Evolutionary conservation across 2,113 vertebrate species (phyloP).

Genomic region (Azemiops feae): DNA sequence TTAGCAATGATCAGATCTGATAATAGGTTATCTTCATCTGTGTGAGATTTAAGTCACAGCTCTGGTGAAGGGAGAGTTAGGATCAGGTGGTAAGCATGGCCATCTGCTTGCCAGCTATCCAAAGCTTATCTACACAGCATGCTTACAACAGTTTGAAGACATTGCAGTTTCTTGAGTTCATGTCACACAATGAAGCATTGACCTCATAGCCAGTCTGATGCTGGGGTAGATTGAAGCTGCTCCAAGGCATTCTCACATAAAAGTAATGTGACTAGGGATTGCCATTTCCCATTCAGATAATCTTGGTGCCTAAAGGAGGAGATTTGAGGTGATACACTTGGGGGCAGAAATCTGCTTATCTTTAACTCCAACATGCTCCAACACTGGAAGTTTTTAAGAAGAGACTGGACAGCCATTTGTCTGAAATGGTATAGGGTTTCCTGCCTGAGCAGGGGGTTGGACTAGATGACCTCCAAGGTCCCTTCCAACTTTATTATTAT

Average conservation of each 20-base stretch:
- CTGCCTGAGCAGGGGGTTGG: no score
- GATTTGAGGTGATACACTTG: not conserved
- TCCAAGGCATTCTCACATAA: not conserved
- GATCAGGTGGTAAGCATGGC: not conserved
- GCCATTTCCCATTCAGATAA: not conserved
- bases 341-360: not conserved
- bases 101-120: not conserved
- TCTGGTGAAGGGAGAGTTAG: not conserved
- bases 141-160: not conserved
- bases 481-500: no score
- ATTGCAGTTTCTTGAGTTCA: not conserved
- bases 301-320: not conserved
- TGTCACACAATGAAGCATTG: not conserved
- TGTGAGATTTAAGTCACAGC: not conserved
- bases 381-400: no score
- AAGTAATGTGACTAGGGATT: not conserved
- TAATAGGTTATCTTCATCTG: not conserved
- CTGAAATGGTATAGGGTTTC: no score
- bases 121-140: not conserved
- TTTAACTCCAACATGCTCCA: no score
- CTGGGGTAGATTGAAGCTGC: not conserved
- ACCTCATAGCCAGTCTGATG: not conserved
- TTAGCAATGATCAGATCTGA: not conserved
- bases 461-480: no score
- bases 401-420: no score